Base-by-base conservation (phyloP, 2,888 invertebrate genomes). In the Oscheius sp. region DNA sequence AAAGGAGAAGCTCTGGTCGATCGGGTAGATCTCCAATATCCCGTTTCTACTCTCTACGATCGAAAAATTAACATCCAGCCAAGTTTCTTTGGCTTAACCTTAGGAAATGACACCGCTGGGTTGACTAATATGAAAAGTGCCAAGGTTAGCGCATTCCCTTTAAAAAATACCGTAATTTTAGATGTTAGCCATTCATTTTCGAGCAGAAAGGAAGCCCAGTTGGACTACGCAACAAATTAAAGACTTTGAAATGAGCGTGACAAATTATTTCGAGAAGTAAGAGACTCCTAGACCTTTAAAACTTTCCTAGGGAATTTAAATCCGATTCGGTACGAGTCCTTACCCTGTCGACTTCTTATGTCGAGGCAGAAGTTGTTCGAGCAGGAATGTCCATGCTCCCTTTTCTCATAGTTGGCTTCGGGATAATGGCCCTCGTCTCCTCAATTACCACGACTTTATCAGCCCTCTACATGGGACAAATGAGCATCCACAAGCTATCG, bases 81-180 rank as follows among this genome's bases (percentile, higher is more conserved):
- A 1, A 85, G 83, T 66, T 87, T 87, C 75, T 87, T 87, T 70
- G 87, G 86, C 7, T 72, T 87, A 13, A 74, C 85, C 23, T 72
- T 84, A 49, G 45, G 9, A 9, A 77, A 78, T 59, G 41, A 69
- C 1, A 64, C 69, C 1, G 52, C 43, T 2, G 52, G 46, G 0
- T 68, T 79, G n/a, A 70, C 79, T 9, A 82, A 82, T 64, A 79
- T 82, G 59, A 64, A 77, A 25, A 77, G 79, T 29, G 73, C 79
- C 27, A 79, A 75, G 43, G 68, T 73, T 41, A 12, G 61, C 23
- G 2, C 13, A 25, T 63, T 59, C 2, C 7, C n/a, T 21, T 1
- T 41, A 29, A 18, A 25, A 41, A 18, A 25, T 66, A 55, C 6
- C 64, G n/a, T 35, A 6, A 35, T 35, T 35, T 35, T 6, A 74